Base-by-base conservation (phyloP, 2,888 invertebrate species). In the Luperina testacea region DNA sequence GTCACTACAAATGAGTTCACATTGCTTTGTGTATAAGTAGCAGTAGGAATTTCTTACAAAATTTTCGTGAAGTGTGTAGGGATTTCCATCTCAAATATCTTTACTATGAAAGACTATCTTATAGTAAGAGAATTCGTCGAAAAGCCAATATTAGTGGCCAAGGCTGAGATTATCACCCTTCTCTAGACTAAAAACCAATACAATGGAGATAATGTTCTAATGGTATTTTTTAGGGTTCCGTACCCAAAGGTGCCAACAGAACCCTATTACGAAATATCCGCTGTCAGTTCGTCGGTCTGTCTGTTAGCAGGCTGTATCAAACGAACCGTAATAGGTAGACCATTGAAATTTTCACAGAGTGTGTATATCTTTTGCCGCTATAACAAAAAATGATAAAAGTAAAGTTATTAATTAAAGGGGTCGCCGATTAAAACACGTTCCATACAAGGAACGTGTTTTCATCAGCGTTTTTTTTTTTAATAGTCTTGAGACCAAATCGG, bases 1-100 rank as follows among this genome's bases (percentile, higher is more conserved):
- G 51, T 82, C 15, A 63, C 75, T 74, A 42, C 51, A 51, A 51
- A 24, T 68, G 51, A 17, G 27, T 17, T 57, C 9, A 38, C 13
- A 11, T 8, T 45, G 67, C 8, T 51, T 59, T n/a, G 7, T 15
- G 1, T 67, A 13, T 11, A 63, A 63, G 17, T 83, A 82, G 8
- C 51, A 13, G 15, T 24, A 61, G 8, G 20, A 32, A 59, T 59
- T 75, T 75, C 59, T 69, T 8, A n/a, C 9, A 57, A 57, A n/a
- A 11, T 51, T 48, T 75, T 51, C 38, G n/a, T 61, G 38, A 38
- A 76, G 51, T 32, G 24, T 76, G 13, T 20, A 8, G 38, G 15
- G 13, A 57, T 65, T 57, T 77, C 32, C 7, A 57, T 32, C 9
- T 53, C 15, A 78, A 77, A 48, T 65, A 48, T 20, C 11, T 53